Percentiles rank a stretch among this genome's conserved stretches.
These are phyloP conservation scores for Lasiurus cinereus DNA, from an alignment of 2,113 vertebrate genomes.

Conservation along the genomic window DNA sequence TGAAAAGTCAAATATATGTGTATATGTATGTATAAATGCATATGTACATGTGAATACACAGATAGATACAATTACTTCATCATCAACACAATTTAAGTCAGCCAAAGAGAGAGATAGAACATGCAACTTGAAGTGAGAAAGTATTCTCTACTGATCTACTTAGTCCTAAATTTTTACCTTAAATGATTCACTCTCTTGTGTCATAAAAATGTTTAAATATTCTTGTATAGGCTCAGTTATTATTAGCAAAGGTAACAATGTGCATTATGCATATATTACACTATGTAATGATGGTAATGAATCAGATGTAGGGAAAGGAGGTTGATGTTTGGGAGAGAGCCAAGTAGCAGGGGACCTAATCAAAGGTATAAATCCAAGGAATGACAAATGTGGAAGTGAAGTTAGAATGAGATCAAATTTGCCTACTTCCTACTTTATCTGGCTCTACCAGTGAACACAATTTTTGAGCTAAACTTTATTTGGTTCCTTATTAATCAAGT, in stretches of 20 bases:
- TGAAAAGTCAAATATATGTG: not conserved
- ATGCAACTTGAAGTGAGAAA: not conserved
- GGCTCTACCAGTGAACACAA: not conserved
- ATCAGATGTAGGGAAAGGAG: not conserved
- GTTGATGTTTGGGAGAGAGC: not conserved
- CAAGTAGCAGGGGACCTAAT: not conserved
- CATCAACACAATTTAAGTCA: not conserved
- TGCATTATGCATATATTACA: not conserved
- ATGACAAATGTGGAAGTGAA: not conserved
- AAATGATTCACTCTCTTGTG: not conserved
- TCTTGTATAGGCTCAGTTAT: not conserved
- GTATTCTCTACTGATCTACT: not conserved
- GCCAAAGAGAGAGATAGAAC: not conserved
- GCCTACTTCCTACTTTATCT: not conserved
- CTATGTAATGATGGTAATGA: not conserved
- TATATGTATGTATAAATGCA: not conserved
- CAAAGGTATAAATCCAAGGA: not conserved
- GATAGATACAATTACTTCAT: too few species aligned
- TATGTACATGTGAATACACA: not conserved
- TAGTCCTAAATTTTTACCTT: not conserved
- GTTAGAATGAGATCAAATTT: not conserved
- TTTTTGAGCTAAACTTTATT: constrained; percentile 15
- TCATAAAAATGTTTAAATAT: constrained; percentile 35
- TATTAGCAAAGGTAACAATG: not conserved
- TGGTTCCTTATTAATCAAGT: not conserved